These are phyloP conservation scores for Eilema caniola DNA, from an alignment of 2,888 invertebrate genomes.

Conservation along the genomic window DNA sequence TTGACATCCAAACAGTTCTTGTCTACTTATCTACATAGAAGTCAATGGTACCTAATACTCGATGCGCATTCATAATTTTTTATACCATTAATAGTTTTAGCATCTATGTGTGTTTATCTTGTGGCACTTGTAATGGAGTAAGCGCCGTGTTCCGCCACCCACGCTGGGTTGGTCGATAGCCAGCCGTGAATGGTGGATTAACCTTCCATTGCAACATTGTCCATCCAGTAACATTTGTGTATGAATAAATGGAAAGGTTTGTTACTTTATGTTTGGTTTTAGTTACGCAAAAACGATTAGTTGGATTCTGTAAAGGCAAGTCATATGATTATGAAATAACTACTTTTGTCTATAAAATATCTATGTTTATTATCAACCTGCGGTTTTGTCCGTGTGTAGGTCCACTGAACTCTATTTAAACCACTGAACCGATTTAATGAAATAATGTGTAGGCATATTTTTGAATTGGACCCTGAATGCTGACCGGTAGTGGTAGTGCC, in stretches of 20 bases:
- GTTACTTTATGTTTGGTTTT: neutral
- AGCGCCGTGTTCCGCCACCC: constrained; percentile 51
- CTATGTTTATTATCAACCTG: no score
- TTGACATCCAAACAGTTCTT: no score
- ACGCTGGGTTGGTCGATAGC: constrained; percentile 44
- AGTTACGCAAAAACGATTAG: neutral
- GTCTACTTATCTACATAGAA: neutral
- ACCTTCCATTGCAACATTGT: constrained; percentile 48
- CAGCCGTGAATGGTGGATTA: constrained; percentile 55
- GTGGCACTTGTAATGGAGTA: constrained; percentile 37
- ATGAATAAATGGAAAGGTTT: neutral
- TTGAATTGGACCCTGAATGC: no score
- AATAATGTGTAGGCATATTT: no score
- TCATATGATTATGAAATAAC: no score
- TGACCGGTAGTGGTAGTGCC: no score
- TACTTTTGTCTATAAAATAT: no score
- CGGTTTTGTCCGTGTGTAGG: no score
- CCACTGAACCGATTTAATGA: no score
- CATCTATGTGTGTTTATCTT: constrained; percentile 36
- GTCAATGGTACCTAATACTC: constrained; percentile 2
- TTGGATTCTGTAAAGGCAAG: neutral
- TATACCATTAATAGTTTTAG: constrained; percentile 27
- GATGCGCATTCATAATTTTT: constrained; percentile 20
- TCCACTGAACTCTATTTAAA: no score
- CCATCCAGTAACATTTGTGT: neutral